Evolutionary conservation across 2,113 vertebrate species (phyloP).

Genomic region (Sialia sialis): DNA sequence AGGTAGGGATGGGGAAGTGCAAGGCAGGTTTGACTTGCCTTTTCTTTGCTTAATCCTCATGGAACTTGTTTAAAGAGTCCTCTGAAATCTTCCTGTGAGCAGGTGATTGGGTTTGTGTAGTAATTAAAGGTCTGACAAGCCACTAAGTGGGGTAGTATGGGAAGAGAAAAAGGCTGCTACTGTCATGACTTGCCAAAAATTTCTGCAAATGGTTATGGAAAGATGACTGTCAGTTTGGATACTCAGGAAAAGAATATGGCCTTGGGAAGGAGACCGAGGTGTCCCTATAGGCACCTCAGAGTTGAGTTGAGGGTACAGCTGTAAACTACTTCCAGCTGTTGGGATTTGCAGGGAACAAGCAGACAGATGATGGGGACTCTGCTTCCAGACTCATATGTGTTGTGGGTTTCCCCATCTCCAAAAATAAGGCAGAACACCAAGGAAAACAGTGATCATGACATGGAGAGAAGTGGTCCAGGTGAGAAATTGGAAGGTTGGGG

Average conservation of each 20-base stretch:
- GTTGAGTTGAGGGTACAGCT: not conserved
- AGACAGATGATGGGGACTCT: not conserved
- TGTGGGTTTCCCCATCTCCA: not conserved
- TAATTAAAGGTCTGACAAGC: not conserved
- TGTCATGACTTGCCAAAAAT: not conserved
- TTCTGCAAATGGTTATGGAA: not conserved
- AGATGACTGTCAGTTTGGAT: not conserved
- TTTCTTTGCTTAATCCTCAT: not conserved
- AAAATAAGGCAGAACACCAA: not conserved
- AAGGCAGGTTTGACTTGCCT: not conserved
- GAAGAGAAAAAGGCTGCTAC: not conserved
- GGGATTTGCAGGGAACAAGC: not conserved
- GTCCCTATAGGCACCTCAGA: not conserved
- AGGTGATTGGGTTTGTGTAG: not conserved
- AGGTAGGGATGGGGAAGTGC: not conserved
- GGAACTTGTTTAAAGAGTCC: not conserved
- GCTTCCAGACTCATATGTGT: fast-evolving
- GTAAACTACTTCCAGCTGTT: not conserved
- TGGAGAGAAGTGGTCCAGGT: not conserved
- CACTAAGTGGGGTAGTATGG: not conserved
- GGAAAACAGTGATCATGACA: not conserved
- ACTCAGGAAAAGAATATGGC: not conserved
- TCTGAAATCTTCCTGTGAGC: not conserved
- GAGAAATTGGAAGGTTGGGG: not conserved
- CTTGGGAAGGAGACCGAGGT: not conserved